Conservation (phyloP, 2,888 invertebrate species). For the Apamea monoglypha region DNA sequence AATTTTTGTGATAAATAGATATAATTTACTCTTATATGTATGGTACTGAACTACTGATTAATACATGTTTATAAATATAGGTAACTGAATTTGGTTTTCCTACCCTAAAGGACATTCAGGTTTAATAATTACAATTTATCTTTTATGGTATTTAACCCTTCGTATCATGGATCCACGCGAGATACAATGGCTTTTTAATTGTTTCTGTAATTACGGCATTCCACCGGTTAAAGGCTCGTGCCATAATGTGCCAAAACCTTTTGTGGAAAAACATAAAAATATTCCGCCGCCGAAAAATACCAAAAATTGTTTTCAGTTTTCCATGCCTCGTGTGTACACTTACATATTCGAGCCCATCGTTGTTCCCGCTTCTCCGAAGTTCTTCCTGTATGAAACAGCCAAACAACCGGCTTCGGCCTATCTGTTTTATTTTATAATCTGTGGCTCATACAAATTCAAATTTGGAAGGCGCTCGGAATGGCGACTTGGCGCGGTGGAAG, state of each 20-base stretch:
- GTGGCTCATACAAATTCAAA: constrained; percentile 62
- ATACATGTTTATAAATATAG: neutral
- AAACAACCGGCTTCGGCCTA: constrained; percentile 17
- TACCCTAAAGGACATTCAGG: neutral
- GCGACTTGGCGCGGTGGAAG: constrained; percentile 60
- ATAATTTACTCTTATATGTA: neutral
- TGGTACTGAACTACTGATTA: neutral
- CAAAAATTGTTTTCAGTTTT: constrained; percentile 1
- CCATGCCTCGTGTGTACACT: neutral
- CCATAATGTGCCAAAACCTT: neutral
- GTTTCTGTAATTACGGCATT: neutral
- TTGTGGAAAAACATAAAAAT: neutral
- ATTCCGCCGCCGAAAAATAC: constrained; percentile 3
- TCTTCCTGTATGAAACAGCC: constrained; percentile 26
- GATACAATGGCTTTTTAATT: neutral
- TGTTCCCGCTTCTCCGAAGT: constrained; percentile 25
- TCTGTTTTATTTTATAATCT: constrained; percentile 43
- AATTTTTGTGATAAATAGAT: neutral
- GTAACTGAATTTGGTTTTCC: neutral
- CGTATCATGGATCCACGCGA: neutral
- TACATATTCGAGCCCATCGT: constrained; percentile 18
- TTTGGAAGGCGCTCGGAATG: constrained; percentile 66
- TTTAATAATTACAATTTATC: neutral
- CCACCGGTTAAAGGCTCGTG: neutral
- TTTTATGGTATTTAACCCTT: neutral